Percentiles rank a stretch among this genome's conserved stretches.
These are phyloP conservation scores for Pteropus alecto DNA, from an alignment of 2,113 vertebrate genomes.

Conservation along the genomic window DNA sequence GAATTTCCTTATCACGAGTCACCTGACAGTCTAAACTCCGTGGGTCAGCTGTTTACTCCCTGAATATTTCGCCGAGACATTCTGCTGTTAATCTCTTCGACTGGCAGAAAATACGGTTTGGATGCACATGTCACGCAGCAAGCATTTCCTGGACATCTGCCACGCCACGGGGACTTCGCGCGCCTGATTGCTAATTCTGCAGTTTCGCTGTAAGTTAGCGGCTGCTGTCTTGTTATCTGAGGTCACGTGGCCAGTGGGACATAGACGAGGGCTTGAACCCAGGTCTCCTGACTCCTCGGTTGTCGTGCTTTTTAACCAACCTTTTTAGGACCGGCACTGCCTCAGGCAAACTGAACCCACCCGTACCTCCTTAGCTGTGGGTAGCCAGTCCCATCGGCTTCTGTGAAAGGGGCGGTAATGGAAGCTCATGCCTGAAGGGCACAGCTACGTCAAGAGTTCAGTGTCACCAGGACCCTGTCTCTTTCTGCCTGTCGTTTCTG, in stretches of 20 bases:
- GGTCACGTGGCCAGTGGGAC: neutral
- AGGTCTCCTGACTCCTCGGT: neutral
- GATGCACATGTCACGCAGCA: neutral
- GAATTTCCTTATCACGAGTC: neutral
- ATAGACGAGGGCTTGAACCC: neutral
- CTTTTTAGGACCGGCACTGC: neutral
- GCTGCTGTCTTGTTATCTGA: neutral
- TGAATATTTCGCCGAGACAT: neutral
- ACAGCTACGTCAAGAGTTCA: neutral
- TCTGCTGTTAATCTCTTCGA: neutral
- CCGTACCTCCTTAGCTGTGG: neutral
- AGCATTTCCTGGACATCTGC: neutral
- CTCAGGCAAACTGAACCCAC: neutral
- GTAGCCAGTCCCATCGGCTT: neutral
- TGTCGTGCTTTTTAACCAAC: neutral
- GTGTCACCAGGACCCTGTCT: neutral
- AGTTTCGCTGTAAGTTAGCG: neutral
- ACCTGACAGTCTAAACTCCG: too few species aligned
- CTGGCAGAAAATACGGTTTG: neutral
- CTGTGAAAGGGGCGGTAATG: too few species aligned
- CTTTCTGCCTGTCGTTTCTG: neutral
- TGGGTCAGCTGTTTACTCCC: neutral
- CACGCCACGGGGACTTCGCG: neutral
- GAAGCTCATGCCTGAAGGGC: neutral
- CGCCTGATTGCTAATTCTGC: neutral